Evolutionary conservation across 2,888 invertebrate species (phyloP), one percentile per base, ranked within the genome.

Genomic region (Macaria notata): DNA sequence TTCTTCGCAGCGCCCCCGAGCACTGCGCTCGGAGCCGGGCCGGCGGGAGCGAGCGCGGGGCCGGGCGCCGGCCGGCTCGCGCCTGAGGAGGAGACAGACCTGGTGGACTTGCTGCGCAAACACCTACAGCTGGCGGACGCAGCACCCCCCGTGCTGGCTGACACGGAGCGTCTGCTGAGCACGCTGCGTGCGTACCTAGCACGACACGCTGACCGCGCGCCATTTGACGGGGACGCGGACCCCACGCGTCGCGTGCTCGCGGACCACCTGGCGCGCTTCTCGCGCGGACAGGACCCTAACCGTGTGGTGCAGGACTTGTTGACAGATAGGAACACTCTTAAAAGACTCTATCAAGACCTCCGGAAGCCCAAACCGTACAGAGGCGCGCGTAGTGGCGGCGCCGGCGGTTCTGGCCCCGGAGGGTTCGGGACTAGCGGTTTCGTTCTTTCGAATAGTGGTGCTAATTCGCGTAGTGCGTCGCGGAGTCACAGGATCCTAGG

Each of bases 271-370:
- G 92, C 94, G 66, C 90, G 95, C 62, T 94, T 95, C 73, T 92
- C 93, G 63, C 93, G 94, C 66, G 93, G 9, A 88, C 93, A 36
- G 0, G 94, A 93, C 71, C 91, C 94, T 56, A 94, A 95, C 63
- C 93, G 92, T 78, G 94, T 95, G 56, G 94, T 96, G 67, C 94
- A 94, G 52, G 94, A 95, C 71, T 89, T 96, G 50, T 83, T 96
- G 52, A 95, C 95, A 7, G 95, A 96, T 78, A 92, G 95, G 69
- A 94, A 94, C 72, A 89, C 95, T 31, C 85, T 96, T 52, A 95
- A 95, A 79, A 95, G 93, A 78, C 86, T 95, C 36, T 95, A 95
- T 75, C 94, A 95, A 75, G 95, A 95, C 72, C 86, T 95, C 66
- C 92, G 95, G 64, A 94, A 95, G 72, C 93, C 95, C 31, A 93